These are phyloP conservation scores for Cotesia vestalis DNA, from an alignment of 1,140 invertebrate genomes.

Conservation along the genomic window DNA sequence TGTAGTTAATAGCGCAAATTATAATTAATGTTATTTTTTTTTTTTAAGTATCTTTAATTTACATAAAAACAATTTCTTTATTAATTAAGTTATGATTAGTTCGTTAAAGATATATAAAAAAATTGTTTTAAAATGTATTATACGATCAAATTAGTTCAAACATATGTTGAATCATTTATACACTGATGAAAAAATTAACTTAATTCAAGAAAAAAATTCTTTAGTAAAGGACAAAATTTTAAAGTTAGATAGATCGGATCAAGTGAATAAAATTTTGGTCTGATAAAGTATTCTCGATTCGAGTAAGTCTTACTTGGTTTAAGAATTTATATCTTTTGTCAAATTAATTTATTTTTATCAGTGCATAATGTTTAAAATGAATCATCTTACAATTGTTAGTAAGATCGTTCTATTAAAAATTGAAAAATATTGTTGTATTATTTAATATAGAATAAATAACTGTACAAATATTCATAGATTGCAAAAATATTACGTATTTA, in stretches of 20 bases:
- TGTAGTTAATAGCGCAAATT: not conserved
- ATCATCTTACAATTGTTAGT: conserved; percentile 37
- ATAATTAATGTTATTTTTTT: too few species aligned
- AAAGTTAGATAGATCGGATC: too few species aligned
- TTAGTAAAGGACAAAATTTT: too few species aligned
- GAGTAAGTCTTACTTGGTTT: conserved; percentile 2
- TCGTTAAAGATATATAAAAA: too few species aligned
- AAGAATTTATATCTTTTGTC: too few species aligned
- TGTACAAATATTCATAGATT: conserved; percentile 58
- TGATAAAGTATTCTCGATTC: not conserved
- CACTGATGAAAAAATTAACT: not conserved
- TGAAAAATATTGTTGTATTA: conserved; percentile 19
- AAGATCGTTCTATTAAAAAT: conserved; percentile 27
- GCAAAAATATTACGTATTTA: conserved; percentile 51
- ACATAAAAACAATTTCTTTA: too few species aligned
- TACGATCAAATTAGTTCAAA: not conserved
- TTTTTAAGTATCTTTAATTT: too few species aligned
- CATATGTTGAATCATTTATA: too few species aligned
- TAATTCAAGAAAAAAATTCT: not conserved
- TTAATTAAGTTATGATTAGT: too few species aligned
- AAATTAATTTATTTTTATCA: too few species aligned
- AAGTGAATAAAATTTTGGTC: too few species aligned
- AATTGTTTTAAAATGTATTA: too few species aligned
- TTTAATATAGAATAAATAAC: conserved; percentile 46
- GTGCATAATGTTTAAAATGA: not conserved